A percentile compares a stretch with the other conserved stretches of the same genome.
phyloP scores from a whole-genome alignment of 2,888 invertebrate species.

The Dorcus parallelipipedus region DNA sequence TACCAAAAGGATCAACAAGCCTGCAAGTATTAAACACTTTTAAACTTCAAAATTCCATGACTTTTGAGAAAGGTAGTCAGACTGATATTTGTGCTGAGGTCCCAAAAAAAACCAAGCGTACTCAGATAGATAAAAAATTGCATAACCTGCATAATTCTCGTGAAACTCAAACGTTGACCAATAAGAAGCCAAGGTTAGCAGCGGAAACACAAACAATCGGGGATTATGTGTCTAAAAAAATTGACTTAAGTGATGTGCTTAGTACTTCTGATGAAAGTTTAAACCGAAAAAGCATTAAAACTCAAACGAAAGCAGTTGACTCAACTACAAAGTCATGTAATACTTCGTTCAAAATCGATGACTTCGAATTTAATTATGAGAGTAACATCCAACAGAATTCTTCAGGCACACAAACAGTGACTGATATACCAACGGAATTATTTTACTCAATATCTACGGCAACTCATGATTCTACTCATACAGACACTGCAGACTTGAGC shows the following conservation, averaged over 20 bases:
- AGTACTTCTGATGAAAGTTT: slow-evolving; percentile 5
- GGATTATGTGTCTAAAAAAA: slow-evolving; percentile 35
- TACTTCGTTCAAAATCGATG: slow-evolving; percentile 38
- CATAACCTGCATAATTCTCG: slow-evolving; percentile 30
- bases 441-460: slow-evolving; percentile 27
- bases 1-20: slow-evolving; percentile 29
- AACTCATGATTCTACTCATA: slow-evolving; percentile 35
- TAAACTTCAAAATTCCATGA: slow-evolving; percentile 11
- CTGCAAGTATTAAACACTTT: slow-evolving; percentile 20
- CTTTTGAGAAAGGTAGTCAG: slow-evolving; percentile 35
- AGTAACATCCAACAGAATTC: slow-evolving; percentile 31
- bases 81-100: slow-evolving; percentile 28
- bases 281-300: slow-evolving; percentile 30
- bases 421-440: slow-evolving; percentile 20
- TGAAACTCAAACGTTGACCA: slow-evolving; percentile 42
- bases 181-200: slow-evolving; percentile 22
- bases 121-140: slow-evolving; percentile 21
- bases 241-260: slow-evolving; percentile 15
- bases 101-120: slow-evolving; percentile 27
- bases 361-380: slow-evolving; percentile 29
- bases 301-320: slow-evolving; percentile 32
- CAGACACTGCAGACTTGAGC: slow-evolving; percentile 34
- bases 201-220: slow-evolving; percentile 49
- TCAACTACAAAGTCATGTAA: slow-evolving; percentile 41
- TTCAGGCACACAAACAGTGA: slow-evolving; percentile 41